Evolutionary conservation across 1,140 invertebrate species (phyloP).

Genomic region (Sitobion miscanthi): DNA sequence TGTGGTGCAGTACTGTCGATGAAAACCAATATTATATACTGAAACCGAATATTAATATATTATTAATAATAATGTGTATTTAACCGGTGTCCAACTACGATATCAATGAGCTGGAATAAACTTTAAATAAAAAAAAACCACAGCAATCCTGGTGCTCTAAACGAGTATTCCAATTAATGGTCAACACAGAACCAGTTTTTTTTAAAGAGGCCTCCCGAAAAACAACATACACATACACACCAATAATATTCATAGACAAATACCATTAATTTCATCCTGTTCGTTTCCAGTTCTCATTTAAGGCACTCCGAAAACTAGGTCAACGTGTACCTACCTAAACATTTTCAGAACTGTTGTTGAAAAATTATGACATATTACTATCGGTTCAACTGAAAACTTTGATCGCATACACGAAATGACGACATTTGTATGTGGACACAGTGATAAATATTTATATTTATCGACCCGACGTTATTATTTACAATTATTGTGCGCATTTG

Average conservation of each 20-base stretch:
- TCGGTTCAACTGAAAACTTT: background rate
- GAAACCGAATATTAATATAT: background rate
- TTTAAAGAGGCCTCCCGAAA: conserved; percentile 56
- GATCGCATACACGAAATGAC: conserved; percentile 12
- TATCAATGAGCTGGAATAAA: background rate
- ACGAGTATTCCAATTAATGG: conserved; percentile 55
- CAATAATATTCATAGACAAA: conserved; percentile 48
- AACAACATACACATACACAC: conserved; percentile 30
- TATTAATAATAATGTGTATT: background rate
- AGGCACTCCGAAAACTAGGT: conserved; percentile 32
- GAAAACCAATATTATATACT: background rate
- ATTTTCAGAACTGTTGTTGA: background rate
- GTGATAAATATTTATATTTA: conserved; percentile 38
- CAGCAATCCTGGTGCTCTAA: conserved; percentile 8
- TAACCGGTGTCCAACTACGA: background rate
- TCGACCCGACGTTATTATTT: conserved; percentile 11
- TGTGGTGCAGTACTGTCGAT: background rate
- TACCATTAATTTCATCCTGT: conserved; percentile 52
- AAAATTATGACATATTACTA: conserved; percentile 43
- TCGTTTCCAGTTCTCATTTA: conserved; percentile 45
- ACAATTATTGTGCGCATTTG: conserved; percentile 4
- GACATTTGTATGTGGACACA: background rate
- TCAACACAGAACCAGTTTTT: conserved; percentile 53
- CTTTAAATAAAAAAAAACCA: conserved; percentile 3
- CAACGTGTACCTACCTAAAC: background rate